Percentiles rank a stretch among this genome's conserved stretches.
Evolutionary conservation across 2,888 invertebrate genomes (phyloP).

Genomic region (Gymnocheta viridis): DNA sequence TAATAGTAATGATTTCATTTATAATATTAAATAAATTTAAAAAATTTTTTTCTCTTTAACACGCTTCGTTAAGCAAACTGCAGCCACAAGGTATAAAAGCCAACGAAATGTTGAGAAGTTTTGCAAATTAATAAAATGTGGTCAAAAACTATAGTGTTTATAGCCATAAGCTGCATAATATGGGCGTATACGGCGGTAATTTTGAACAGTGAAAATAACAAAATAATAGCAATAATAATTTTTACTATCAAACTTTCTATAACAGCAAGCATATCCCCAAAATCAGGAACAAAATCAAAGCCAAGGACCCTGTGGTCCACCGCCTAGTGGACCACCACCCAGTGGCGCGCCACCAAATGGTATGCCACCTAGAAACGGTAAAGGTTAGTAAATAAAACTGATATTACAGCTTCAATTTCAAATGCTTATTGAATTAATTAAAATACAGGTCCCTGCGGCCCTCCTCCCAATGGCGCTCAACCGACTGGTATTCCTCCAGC

Average conservation of each 20-base stretch:
- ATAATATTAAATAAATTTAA: slow-evolving; percentile 12
- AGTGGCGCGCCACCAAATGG: slow-evolving; percentile 65
- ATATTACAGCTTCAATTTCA: not conserved
- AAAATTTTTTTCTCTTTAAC: slow-evolving; percentile 22
- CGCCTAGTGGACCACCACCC: slow-evolving; percentile 64
- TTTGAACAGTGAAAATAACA: not conserved
- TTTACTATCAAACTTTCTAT: not conserved
- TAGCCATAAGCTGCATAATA: slow-evolving; percentile 44
- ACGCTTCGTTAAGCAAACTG: slow-evolving; percentile 62
- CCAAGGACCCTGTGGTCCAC: slow-evolving; percentile 58
- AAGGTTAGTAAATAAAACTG: slow-evolving; percentile 5
- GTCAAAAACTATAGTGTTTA: slow-evolving; percentile 50
- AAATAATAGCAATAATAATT: not conserved
- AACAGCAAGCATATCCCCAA: slow-evolving; percentile 59
- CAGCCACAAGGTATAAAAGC: slow-evolving; percentile 50
- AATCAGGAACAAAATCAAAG: slow-evolving; percentile 15
- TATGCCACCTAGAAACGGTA: slow-evolving; percentile 48
- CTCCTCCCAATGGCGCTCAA: slow-evolving; percentile 44
- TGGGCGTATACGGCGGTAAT: slow-evolving; percentile 58
- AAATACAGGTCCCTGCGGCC: slow-evolving; percentile 57
- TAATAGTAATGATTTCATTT: slow-evolving; percentile 16
- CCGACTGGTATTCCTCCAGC: slow-evolving; percentile 3
- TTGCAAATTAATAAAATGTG: slow-evolving; percentile 46
- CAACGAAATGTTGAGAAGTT: not conserved
- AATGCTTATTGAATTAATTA: not conserved